Base-by-base conservation (phyloP, 2,113 vertebrate genomes). In the Ailuropoda melanoleuca region DNA sequence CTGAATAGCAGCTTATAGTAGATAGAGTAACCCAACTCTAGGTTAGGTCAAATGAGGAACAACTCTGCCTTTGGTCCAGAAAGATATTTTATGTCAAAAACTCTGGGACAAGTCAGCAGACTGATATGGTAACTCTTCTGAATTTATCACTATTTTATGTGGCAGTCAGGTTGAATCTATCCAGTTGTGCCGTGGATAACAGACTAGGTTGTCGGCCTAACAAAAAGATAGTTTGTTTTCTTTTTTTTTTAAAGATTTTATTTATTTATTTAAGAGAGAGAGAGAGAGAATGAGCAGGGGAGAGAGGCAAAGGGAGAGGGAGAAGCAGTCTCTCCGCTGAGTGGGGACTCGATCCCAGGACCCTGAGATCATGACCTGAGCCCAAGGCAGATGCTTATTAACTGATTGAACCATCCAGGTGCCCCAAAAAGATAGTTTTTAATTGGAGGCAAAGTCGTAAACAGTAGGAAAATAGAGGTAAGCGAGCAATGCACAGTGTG, bases 31-130 rank as follows among this genome's bases (percentile, higher is more conserved):
- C 78, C 48, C 55, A 88, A 56, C 0, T n/a, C 18, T 15, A 23
- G 19, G 6, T 86, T 50, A 93, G 58, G 48, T 74, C 23, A 60
- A 77, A 83, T 88, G 31, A 92, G n/a, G 43, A 70, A 72, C 6
- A 75, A n/a, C 66, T 90, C 80, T 97, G 55, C n/a, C 48, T 81
- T 82, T 95, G 56, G 64, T 43, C 23, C 31, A 78, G 75, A 83
- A 80, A 90, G 64, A 23, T 4, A 62, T 56, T 81, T 62, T 87
- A 56, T 39, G 29, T 66, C n/a, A 66, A 4, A 84, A 89, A 81
- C 12, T 92, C 86, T 70, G 72, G 78, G 34, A 95, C n/a, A 78
- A 89, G 66, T 39, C 72, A 60, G 39, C 50, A 55, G 8, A 92
- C 68, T 94, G 78, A 48, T 37, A 50, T 7, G 43, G 58, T 31